phyloP scores from a whole-genome alignment of 92 coral and sea anemone species.

The Anthopleura xanthogrammica region DNA sequence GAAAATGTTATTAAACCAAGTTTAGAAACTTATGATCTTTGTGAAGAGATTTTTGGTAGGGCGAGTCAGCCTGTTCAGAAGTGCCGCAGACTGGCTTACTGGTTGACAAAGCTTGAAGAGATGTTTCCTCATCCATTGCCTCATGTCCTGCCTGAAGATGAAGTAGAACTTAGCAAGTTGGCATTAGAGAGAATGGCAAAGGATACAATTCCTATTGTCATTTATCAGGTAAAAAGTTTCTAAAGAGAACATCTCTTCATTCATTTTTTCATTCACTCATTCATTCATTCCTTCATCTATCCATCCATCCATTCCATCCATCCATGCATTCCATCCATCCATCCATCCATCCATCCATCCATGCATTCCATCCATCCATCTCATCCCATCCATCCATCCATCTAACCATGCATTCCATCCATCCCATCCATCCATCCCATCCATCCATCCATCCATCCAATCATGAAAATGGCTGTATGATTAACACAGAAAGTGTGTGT shows the following conservation, averaged over 20 bases:
- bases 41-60: constrained; percentile 84
- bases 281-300: neutral
- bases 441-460: too few relatives aligned
- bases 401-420: too few relatives aligned
- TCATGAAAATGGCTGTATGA: too few relatives aligned
- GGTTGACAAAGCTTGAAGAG: constrained; percentile 91
- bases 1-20: constrained; percentile 85
- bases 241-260: too few relatives aligned
- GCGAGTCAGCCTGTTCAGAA: constrained; percentile 96
- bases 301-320: neutral
- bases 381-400: too few relatives aligned
- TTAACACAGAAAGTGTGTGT: too few relatives aligned
- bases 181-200: constrained; percentile 82
- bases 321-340: too few relatives aligned
- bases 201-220: constrained; percentile 50
- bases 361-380: too few relatives aligned
- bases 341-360: too few relatives aligned
- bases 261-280: too few relatives aligned
- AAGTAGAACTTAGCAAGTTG: constrained; percentile 69
- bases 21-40: constrained; percentile 76
- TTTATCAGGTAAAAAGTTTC: constrained; percentile 60
- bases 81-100: constrained; percentile 80
- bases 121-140: constrained; percentile 98
- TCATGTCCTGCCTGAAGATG: constrained; percentile 68
- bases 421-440: too few relatives aligned